Conservation (phyloP, 2,797 vertebrate genomes). For the Onychomys leucogaster region DNA sequence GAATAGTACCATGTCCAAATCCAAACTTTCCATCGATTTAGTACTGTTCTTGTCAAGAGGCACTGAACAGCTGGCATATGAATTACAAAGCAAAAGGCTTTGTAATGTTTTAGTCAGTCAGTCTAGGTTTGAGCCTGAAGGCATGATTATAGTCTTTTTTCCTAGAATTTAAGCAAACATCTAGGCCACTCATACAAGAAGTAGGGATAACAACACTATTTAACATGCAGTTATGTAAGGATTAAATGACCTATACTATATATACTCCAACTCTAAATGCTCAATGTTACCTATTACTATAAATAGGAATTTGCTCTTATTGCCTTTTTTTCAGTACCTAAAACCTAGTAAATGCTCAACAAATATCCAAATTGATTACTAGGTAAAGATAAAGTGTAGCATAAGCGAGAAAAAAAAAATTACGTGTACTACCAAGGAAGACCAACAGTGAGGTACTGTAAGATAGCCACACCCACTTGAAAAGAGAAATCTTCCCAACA, state of each 20-base stretch:
- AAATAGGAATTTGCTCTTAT: conserved; percentile 5
- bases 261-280: neutral
- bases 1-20: neutral
- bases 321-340: neutral
- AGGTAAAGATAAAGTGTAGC: neutral
- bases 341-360: conserved; percentile 42
- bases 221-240: neutral
- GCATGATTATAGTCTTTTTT: neutral
- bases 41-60: neutral
- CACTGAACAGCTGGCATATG: neutral
- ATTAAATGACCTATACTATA: neutral
- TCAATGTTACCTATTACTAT: neutral
- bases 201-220: neutral
- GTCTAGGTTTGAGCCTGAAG: neutral
- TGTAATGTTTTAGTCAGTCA: neutral
- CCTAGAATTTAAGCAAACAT: neutral
- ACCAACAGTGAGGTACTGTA: neutral
- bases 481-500: conserved; percentile 31
- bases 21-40: neutral
- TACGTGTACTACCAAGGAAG: neutral
- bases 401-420: conserved; percentile 14
- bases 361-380: neutral
- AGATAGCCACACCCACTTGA: neutral
- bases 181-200: neutral
- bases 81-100: neutral